These are phyloP conservation scores for Cataglyphis rosenhaueri DNA, from an alignment of 2,888 invertebrate genomes.

Conservation along the genomic window DNA sequence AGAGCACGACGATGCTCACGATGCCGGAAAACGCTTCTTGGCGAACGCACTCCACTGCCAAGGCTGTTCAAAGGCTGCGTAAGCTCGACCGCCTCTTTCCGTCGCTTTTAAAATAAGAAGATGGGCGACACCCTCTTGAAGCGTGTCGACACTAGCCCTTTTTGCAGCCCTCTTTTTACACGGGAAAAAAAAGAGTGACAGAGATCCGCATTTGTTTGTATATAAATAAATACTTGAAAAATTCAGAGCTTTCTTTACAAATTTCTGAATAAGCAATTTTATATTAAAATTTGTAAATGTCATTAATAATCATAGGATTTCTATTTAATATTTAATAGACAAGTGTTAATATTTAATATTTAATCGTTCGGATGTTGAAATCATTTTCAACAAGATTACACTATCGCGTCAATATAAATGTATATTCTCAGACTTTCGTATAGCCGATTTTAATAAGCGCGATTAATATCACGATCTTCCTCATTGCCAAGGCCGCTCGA, in stretches of 20 bases:
- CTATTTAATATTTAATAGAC: not conserved
- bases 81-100: conserved; percentile 22
- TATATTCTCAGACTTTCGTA: not conserved
- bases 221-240: not conserved
- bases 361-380: not conserved
- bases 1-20: conserved; percentile 39
- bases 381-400: not conserved
- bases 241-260: not conserved
- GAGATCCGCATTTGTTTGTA: not conserved
- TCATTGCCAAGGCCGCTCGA: conserved; percentile 71
- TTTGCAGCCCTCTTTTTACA: not conserved
- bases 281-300: not conserved
- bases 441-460: not conserved
- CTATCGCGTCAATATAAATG: not conserved
- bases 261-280: not conserved
- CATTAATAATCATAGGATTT: not conserved
- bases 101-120: conserved; percentile 44
- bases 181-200: not conserved
- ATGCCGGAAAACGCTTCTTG: conserved; percentile 48
- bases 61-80: conserved; percentile 51
- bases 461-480: conserved; percentile 17
- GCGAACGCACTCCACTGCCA: conserved; percentile 55
- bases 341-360: not conserved
- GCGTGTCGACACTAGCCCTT: conserved; percentile 1
- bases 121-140: conserved; percentile 8